Evolutionary conservation across 2,797 vertebrate genomes (phyloP).

Genomic region (Pipistrellus pipistrellus): DNA sequence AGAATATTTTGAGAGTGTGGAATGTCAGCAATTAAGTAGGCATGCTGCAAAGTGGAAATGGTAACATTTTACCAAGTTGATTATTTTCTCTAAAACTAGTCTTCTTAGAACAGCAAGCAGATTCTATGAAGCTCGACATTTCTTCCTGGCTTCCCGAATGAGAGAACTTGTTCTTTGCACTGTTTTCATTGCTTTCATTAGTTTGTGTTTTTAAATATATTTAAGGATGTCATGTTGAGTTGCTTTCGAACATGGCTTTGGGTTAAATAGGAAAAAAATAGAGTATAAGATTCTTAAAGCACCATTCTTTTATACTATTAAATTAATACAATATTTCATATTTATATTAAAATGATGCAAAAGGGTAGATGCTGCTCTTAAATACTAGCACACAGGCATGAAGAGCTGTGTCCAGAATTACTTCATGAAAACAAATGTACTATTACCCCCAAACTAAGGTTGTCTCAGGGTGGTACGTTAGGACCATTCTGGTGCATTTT

Average conservation of each 20-base stretch:
- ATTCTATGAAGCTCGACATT: slow-evolving; percentile 83
- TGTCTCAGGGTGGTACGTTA: not conserved
- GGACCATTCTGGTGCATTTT: slow-evolving; percentile 16
- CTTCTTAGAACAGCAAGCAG: slow-evolving; percentile 82
- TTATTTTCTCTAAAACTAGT: slow-evolving; percentile 84
- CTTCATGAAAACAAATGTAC: slow-evolving; percentile 2
- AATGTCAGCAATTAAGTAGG: slow-evolving; percentile 77
- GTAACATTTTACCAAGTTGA: slow-evolving; percentile 83
- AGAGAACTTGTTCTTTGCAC: slow-evolving; percentile 84
- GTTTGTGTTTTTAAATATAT: slow-evolving; percentile 87
- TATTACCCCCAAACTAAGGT: slow-evolving; percentile 31
- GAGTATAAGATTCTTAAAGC: slow-evolving; percentile 81
- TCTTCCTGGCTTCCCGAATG: slow-evolving; percentile 83
- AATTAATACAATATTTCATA: slow-evolving; percentile 86
- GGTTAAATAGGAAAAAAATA: slow-evolving; percentile 83
- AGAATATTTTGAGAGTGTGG: slow-evolving; percentile 79
- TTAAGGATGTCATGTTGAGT: slow-evolving; percentile 87
- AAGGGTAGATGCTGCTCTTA: slow-evolving; percentile 17
- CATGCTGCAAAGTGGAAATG: slow-evolving; percentile 80
- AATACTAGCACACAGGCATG: not conserved
- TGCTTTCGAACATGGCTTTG: slow-evolving; percentile 85
- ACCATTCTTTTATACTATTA: slow-evolving; percentile 85
- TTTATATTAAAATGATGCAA: slow-evolving; percentile 45
- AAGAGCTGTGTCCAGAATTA: not conserved
- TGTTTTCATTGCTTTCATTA: slow-evolving; percentile 87